Percentiles rank a stretch among this genome's conserved stretches.
These are phyloP conservation scores for Podarcis raffonei DNA, from an alignment of 2,113 vertebrate species.

Conservation along the genomic window DNA sequence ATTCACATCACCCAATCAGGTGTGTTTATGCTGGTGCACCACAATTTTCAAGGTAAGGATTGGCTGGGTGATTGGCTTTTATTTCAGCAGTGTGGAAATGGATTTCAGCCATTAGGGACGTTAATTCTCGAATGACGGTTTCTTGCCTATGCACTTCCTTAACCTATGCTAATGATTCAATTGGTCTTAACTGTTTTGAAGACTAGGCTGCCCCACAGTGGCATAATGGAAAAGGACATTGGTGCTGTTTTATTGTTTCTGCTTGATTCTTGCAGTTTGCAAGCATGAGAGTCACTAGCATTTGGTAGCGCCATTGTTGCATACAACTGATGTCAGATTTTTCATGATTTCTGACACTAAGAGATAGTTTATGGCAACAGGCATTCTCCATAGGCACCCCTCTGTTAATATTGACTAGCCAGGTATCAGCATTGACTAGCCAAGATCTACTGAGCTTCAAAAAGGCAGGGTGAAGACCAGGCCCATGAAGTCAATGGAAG, in stretches of 20 bases:
- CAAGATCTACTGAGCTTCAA: background rate
- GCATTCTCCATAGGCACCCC: background rate
- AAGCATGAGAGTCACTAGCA: background rate
- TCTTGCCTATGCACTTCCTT: background rate
- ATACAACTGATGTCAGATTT: background rate
- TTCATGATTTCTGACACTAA: background rate
- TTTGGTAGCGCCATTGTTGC: background rate
- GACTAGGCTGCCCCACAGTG: constrained; percentile 7
- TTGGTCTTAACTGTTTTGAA: constrained; percentile 8
- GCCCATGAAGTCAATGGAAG: background rate
- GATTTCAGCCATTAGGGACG: background rate
- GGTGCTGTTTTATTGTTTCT: background rate
- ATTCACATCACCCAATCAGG: background rate
- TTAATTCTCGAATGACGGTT: background rate
- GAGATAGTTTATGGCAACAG: background rate
- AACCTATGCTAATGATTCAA: background rate
- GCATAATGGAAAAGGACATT: background rate
- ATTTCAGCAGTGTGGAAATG: background rate
- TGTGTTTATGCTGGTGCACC: background rate
- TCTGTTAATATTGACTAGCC: background rate
- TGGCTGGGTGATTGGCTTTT: background rate
- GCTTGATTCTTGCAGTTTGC: background rate
- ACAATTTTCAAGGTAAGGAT: background rate
- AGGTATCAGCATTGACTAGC: background rate
- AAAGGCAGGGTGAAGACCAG: background rate